Conservation (phyloP, 2,888 invertebrate genomes). For the Augochlorella aurata region DNA sequence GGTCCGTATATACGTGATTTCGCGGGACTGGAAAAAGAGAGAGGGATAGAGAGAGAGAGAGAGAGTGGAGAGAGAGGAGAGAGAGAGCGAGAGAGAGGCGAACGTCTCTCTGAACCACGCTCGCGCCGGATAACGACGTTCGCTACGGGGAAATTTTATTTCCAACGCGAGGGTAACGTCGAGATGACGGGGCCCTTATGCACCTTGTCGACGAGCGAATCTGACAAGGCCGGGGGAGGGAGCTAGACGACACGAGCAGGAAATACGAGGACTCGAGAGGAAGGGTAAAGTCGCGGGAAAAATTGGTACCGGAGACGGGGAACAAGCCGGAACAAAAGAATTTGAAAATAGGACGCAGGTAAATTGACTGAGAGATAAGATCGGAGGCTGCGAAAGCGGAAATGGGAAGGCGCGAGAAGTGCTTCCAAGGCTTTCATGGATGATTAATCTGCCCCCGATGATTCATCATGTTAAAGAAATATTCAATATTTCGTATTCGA, state of each 20-base stretch:
- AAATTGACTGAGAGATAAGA: constrained; percentile 41
- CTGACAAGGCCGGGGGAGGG: constrained; percentile 21
- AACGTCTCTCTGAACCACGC: neutral
- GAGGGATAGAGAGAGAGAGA: neutral
- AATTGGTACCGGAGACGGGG: constrained; percentile 14
- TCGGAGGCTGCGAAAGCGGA: neutral
- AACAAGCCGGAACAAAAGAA: constrained; percentile 30
- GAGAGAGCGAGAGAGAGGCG: neutral
- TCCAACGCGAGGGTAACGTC: constrained; percentile 46
- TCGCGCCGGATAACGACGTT: constrained; percentile 45
- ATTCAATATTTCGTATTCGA: too few species aligned
- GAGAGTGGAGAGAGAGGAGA: neutral
- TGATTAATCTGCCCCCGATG: neutral
- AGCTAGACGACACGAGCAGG: constrained; percentile 15
- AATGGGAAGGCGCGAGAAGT: neutral
- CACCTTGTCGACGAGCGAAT: constrained; percentile 32
- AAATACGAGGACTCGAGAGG: constrained; percentile 14
- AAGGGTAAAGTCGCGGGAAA: constrained; percentile 7
- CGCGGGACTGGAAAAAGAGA: neutral
- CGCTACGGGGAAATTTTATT: constrained; percentile 48
- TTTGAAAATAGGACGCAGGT: constrained; percentile 22
- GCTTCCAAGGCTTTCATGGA: neutral
- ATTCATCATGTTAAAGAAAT: too few species aligned
- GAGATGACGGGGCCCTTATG: constrained; percentile 51
- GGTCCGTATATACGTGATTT: constrained; percentile 28